Conservation (phyloP, 1,140 invertebrate genomes). For the Archegozetes longisetosus region DNA sequence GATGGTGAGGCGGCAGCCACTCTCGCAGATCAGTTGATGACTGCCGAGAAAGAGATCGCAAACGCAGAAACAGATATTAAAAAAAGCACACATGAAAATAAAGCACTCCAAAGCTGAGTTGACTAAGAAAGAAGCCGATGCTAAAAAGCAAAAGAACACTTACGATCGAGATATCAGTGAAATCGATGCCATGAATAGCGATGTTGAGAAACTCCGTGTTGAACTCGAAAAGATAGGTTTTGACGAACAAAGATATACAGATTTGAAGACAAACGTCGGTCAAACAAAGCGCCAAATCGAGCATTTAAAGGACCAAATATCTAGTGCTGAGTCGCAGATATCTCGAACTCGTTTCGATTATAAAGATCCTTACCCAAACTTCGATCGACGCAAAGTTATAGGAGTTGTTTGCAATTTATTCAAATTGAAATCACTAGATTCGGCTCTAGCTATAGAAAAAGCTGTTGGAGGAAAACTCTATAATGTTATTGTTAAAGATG, state of each 20-base stretch:
- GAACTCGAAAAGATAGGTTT: slow-evolving; percentile 14
- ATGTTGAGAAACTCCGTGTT: slow-evolving; percentile 36
- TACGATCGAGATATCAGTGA: slow-evolving; percentile 47
- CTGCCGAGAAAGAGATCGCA: slow-evolving; percentile 50
- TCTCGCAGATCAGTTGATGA: slow-evolving; percentile 69
- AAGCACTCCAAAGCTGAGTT: slow-evolving; percentile 50
- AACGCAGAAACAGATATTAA: slow-evolving; percentile 33
- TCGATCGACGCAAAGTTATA: slow-evolving; percentile 53
- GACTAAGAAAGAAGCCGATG: slow-evolving; percentile 45
- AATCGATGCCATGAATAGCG: slow-evolving; percentile 33
- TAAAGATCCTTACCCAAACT: slow-evolving; percentile 53
- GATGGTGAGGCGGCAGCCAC: slow-evolving; percentile 58
- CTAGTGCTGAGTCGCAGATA: background rate
- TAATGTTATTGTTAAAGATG: slow-evolving; percentile 78
- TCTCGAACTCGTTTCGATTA: slow-evolving; percentile 41
- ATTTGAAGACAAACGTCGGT: background rate
- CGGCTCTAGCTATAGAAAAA: slow-evolving; percentile 55
- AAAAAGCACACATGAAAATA: slow-evolving; percentile 58
- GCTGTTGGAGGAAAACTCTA: slow-evolving; percentile 71
- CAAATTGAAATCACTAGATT: slow-evolving; percentile 51
- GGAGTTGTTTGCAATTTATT: slow-evolving; percentile 65
- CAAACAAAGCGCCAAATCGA: background rate
- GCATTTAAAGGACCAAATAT: background rate
- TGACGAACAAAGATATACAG: background rate
- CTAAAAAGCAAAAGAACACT: slow-evolving; percentile 49